Conservation (phyloP, 2,113 vertebrate species). For the Tragelaphus scriptus region DNA sequence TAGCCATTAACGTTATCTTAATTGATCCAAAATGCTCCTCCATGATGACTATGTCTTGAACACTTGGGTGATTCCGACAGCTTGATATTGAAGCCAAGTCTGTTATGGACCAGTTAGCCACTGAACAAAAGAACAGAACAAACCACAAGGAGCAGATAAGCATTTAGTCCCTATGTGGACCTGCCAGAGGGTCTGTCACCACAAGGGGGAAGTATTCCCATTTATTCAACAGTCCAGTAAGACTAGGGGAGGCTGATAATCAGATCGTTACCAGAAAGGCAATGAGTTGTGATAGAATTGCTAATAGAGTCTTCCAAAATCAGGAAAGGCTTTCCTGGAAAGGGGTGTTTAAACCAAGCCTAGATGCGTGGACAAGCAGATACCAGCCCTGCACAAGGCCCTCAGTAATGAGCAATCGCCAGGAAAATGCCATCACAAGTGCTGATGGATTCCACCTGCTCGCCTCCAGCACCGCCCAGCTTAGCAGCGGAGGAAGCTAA, state of each 20-base stretch:
- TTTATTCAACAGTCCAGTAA: background rate
- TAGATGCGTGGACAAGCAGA: background rate
- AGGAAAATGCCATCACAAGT: constrained; percentile 57
- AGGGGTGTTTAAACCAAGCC: background rate
- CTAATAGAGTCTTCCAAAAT: background rate
- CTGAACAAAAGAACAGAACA: background rate
- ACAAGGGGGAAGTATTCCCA: background rate
- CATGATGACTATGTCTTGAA: background rate
- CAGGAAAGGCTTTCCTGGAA: background rate
- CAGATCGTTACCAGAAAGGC: too few relatives aligned
- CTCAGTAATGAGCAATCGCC: constrained; percentile 49
- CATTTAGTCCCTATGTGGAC: background rate
- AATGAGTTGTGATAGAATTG: background rate
- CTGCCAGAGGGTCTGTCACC: background rate
- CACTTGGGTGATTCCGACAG: background rate
- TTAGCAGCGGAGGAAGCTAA: constrained; percentile 33
- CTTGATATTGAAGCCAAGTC: background rate
- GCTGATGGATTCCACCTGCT: background rate
- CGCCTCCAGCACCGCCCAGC: background rate
- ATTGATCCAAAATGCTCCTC: background rate
- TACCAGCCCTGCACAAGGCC: background rate
- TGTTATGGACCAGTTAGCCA: background rate
- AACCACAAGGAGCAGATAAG: background rate
- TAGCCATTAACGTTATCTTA: background rate
- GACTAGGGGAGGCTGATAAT: background rate